phyloP scores from a whole-genome alignment of 92 coral and sea anemone genomes.

The Anthopleura xanthogrammica region DNA sequence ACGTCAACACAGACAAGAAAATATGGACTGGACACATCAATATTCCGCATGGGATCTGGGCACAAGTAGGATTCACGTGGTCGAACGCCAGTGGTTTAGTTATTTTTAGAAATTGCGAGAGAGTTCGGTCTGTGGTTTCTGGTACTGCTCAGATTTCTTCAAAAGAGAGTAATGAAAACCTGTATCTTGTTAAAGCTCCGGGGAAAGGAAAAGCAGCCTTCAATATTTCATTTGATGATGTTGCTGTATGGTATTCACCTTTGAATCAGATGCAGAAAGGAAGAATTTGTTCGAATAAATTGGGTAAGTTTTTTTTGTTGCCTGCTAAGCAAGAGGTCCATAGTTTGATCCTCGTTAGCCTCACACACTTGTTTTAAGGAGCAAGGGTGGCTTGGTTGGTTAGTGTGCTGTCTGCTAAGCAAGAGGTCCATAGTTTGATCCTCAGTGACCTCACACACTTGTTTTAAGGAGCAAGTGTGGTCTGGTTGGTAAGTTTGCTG shows the following conservation, averaged over 20 bases:
- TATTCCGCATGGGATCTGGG: constrained; percentile 49
- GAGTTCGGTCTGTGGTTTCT: constrained; percentile 11
- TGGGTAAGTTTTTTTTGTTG: constrained; percentile 48
- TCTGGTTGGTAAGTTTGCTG: no score
- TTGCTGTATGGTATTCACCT: constrained; percentile 66
- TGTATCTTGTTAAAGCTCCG: constrained; percentile 44
- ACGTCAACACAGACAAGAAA: constrained; percentile 44
- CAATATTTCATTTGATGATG: constrained; percentile 66
- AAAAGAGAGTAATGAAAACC: background rate
- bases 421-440: no score
- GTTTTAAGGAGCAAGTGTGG: no score
- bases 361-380: background rate
- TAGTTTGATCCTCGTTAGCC: background rate
- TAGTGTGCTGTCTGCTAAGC: no score
- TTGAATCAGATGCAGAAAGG: constrained; percentile 30
- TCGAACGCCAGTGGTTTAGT: constrained; percentile 54
- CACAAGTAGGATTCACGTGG: constrained; percentile 77
- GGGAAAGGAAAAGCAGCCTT: constrained; percentile 31
- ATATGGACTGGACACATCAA: constrained; percentile 53
- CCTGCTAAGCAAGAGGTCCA: background rate
- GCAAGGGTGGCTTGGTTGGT: background rate
- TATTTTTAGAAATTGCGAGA: constrained; percentile 63
- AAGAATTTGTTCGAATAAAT: constrained; percentile 50
- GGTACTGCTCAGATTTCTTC: background rate
- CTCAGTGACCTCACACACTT: no score